Evolutionary conservation across 2,797 vertebrate species (phyloP).

Genomic region (Channa striata): DNA sequence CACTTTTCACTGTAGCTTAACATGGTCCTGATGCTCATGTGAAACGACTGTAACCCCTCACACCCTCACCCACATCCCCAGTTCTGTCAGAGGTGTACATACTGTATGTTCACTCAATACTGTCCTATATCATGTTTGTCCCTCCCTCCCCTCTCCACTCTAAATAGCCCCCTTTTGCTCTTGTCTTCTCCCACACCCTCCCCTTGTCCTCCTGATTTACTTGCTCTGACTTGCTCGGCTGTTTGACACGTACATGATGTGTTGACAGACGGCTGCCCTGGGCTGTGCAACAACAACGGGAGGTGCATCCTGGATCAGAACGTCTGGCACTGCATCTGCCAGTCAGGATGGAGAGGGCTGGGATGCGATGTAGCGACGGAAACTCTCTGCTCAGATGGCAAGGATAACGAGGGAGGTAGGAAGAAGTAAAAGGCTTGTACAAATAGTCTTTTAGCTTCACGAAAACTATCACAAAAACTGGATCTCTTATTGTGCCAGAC

Average conservation of each 20-base stretch:
- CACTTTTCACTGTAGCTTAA: slow-evolving; percentile 18
- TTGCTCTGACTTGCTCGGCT: slow-evolving; percentile 44
- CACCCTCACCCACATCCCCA: slow-evolving; percentile 84
- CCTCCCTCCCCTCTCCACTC: slow-evolving; percentile 62
- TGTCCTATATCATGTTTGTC: slow-evolving; percentile 80
- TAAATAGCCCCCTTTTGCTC: slow-evolving; percentile 46
- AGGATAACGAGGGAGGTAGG: slow-evolving; percentile 99
- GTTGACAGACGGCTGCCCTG: slow-evolving; percentile 96
- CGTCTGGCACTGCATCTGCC: slow-evolving; percentile 98
- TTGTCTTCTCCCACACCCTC: slow-evolving; percentile 38
- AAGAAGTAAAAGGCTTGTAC: slow-evolving; percentile 37
- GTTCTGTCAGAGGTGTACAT: slow-evolving; percentile 92
- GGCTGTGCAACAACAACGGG: slow-evolving; percentile 98
- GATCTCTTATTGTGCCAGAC: slow-evolving; percentile 35
- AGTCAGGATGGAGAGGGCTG: slow-evolving; percentile 96
- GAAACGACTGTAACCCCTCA: slow-evolving; percentile 90
- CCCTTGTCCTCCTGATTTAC: slow-evolving; percentile 47
- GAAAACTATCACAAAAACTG: not conserved
- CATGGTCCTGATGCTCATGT: slow-evolving; percentile 88
- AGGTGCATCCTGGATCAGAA: slow-evolving; percentile 98
- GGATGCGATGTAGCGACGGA: slow-evolving; percentile 98
- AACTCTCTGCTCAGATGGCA: slow-evolving; percentile 96
- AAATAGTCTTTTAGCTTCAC: slow-evolving; percentile 59
- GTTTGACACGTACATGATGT: slow-evolving; percentile 77
- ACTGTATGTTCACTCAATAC: slow-evolving; percentile 84